These are phyloP conservation scores for Crotalus horridus DNA, from an alignment of 2,113 vertebrate species.

Conservation along the genomic window DNA sequence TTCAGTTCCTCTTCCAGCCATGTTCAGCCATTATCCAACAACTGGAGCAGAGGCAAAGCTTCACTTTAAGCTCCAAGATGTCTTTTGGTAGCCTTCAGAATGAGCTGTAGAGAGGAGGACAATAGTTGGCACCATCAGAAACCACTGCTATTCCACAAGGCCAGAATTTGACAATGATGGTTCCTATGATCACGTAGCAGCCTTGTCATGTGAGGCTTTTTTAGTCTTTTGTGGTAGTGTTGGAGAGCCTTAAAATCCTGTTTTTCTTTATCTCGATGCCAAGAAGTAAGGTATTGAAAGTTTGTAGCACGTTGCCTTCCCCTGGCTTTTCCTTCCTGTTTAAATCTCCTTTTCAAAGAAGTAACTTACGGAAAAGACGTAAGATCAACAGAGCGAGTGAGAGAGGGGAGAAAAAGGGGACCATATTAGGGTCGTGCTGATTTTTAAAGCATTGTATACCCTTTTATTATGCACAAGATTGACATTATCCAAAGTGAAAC, in stretches of 20 bases:
- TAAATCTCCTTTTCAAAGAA: not conserved
- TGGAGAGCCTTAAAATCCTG: not conserved
- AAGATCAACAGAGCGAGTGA: not conserved
- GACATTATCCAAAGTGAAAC: not conserved
- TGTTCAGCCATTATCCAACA: not conserved
- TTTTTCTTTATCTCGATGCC: not conserved
- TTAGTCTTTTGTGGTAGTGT: not conserved
- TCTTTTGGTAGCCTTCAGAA: not conserved
- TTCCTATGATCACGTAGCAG: not conserved
- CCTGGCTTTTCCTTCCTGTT: not conserved
- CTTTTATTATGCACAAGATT: not conserved
- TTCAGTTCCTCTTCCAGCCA: not conserved
- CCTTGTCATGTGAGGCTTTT: not conserved
- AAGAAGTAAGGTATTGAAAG: not conserved
- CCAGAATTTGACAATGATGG: not conserved
- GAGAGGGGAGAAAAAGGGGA: not conserved
- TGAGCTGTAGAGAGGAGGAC: not conserved
- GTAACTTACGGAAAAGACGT: not conserved
- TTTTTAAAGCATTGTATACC: not conserved
- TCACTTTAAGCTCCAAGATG: not conserved
- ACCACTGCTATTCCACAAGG: not conserved
- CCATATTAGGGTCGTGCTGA: not conserved
- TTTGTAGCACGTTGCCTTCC: not conserved
- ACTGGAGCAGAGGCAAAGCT: not conserved
- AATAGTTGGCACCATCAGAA: not conserved